Conservation (phyloP, 2,888 invertebrate species). For the Rhorus exstirpatorius region DNA sequence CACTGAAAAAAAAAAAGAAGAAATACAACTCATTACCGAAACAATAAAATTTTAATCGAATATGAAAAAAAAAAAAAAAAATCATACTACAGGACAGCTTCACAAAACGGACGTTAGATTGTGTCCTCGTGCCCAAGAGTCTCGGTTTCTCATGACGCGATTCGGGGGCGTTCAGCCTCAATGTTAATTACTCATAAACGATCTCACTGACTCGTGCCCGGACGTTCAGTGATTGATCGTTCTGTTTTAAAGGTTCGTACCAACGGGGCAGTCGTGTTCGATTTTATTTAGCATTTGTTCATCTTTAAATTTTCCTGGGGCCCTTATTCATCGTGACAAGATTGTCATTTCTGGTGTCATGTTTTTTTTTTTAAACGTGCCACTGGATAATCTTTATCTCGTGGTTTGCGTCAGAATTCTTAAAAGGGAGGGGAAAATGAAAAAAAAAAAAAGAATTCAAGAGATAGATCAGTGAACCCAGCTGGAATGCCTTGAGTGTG, state of each 20-base stretch:
- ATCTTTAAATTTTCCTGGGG: not conserved
- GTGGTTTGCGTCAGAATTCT: conserved; percentile 21
- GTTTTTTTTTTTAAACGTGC: too few relatives aligned
- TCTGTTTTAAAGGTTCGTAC: conserved; percentile 21
- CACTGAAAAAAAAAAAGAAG: conserved; percentile 89
- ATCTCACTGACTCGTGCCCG: conserved; percentile 65
- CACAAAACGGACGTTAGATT: conserved; percentile 5
- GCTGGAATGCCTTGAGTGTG: conserved; percentile 42
- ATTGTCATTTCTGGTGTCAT: not conserved
- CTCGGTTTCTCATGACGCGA: conserved; percentile 34
- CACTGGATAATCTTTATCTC: conserved; percentile 16
- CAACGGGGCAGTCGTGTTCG: conserved; percentile 45
- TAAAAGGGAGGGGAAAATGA: conserved; percentile 14
- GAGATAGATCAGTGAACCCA: conserved; percentile 53
- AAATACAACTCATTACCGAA: not conserved
- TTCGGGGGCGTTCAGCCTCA: conserved; percentile 58
- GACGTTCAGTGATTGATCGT: conserved; percentile 74
- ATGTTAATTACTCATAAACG: conserved; percentile 71
- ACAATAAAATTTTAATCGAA: not conserved
- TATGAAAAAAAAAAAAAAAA: not conserved
- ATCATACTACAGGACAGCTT: not conserved
- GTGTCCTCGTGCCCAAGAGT: conserved; percentile 20
- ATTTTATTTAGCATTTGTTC: conserved; percentile 46
- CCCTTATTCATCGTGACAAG: not conserved
- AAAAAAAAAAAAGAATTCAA: conserved; percentile 25